These are phyloP conservation scores for Tiliqua scincoides DNA, from an alignment of 2,113 vertebrate genomes.

Conservation along the genomic window DNA sequence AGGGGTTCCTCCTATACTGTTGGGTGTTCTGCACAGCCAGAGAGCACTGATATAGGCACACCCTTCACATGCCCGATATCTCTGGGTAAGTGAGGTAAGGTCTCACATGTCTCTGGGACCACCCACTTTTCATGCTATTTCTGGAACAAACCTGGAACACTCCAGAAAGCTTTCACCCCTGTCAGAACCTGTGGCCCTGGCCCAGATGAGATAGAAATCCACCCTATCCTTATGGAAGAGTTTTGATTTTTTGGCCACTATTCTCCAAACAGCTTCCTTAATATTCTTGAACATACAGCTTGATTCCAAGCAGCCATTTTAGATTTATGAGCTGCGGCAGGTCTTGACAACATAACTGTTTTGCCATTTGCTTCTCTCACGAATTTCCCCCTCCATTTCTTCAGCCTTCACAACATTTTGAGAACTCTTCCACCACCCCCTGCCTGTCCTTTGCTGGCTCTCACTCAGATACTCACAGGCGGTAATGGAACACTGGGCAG, in stretches of 20 bases:
- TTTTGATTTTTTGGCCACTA: constrained; percentile 47
- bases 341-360: constrained; percentile 52
- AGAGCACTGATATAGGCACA: neutral
- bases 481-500: constrained; percentile 58
- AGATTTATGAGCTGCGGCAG: constrained; percentile 64
- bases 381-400: constrained; percentile 28
- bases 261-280: constrained; percentile 60
- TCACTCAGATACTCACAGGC: constrained; percentile 46
- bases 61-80: neutral
- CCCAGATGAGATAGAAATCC: neutral
- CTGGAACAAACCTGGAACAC: neutral
- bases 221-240: constrained; percentile 17
- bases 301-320: constrained; percentile 54
- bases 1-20: neutral
- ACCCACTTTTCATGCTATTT: neutral
- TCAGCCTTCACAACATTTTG: constrained; percentile 59
- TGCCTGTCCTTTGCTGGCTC: constrained; percentile 23
- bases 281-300: constrained; percentile 60
- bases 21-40: neutral
- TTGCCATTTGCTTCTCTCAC: constrained; percentile 64
- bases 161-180: neutral
- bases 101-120: neutral
- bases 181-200: neutral
- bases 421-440: neutral
- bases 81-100: neutral